Base-by-base conservation (phyloP, 2,888 invertebrate genomes). In the Noctua pronuba region DNA sequence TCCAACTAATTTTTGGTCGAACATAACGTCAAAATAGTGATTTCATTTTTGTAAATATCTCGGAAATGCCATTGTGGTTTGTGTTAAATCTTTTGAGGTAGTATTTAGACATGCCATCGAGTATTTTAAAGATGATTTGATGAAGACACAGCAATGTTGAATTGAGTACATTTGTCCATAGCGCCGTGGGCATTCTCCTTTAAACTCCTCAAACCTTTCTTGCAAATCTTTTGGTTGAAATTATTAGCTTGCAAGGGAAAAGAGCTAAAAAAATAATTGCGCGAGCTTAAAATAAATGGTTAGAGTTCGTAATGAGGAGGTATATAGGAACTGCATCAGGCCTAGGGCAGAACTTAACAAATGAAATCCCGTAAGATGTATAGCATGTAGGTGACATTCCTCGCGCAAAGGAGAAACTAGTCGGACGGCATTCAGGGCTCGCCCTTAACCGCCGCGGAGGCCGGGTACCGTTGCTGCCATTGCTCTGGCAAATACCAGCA, bases 311-410 rank as follows among this genome's bases (percentile, higher is more conserved):
- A 62, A 28, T 62, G 8, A 28, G 31, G 31, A 60, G 44, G 21
- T 46, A 55, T 75, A 67, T 41, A 75, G 55, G 77, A 71, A 60
- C 55, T 75, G 78, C 52, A 78, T 68, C 55, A 72, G 71, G 13
- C 65, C 35, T 65, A 49, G 77, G 49, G 44, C 38, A 73, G 77
- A 79, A 84, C 75, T 72, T 85, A 84, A 84, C 83, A 88, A 89
- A 90, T 89, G 79, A 88, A 87, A 89, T 87, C 83, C 86, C 84
- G 85, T 88, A 85, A 86, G 87, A 86, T 88, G 82, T 90, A 91
- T 90, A 90, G 92, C 92, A 93, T 93, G 91, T 94, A 93, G 93
- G 93, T 94, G 95, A 94, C 95, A 95, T 95, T 95, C 95, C 93
- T 89, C 83, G 90, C 85, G 90, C 92, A 92, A 91, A 92, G 92